phyloP scores from a whole-genome alignment of 2,113 vertebrate genomes.

The Rutilus rutilus region DNA sequence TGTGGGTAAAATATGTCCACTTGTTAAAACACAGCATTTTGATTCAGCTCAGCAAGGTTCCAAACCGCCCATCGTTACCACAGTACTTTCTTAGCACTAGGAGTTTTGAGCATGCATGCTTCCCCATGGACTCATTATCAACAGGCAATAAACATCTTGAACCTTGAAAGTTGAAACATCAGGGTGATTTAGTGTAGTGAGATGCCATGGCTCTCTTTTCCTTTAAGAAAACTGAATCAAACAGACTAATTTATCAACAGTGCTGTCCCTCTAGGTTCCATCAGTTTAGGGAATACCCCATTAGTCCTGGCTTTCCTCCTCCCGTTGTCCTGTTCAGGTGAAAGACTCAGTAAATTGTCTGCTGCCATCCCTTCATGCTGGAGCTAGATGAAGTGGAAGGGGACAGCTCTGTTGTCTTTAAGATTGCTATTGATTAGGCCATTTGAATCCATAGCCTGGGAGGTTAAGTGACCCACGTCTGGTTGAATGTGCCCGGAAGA shows the following conservation, averaged over 20 bases:
- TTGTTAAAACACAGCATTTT: not conserved
- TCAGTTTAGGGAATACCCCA: conserved; percentile 61
- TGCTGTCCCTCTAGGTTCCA: conserved; percentile 58
- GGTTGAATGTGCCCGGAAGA: conserved; percentile 53
- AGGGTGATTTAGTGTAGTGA: conserved; percentile 18
- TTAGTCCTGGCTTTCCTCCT: conserved; percentile 59
- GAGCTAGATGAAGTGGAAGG: conserved; percentile 65
- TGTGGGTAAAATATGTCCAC: not conserved
- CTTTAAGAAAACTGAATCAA: conserved; percentile 25
- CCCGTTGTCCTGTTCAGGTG: conserved; percentile 64
- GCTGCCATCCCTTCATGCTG: conserved; percentile 57
- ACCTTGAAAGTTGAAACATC: conserved; percentile 36
- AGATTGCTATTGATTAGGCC: conserved; percentile 73
- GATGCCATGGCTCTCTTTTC: not conserved
- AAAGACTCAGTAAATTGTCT: conserved; percentile 67
- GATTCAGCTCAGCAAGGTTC: not conserved
- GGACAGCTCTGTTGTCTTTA: conserved; percentile 64
- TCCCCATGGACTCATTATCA: conserved; percentile 19
- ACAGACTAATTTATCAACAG: conserved; percentile 56
- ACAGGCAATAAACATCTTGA: not conserved
- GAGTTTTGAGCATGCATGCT: not conserved
- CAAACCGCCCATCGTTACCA: too few relatives aligned
- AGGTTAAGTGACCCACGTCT: conserved; percentile 63
- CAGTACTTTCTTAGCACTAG: not conserved
- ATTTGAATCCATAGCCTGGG: conserved; percentile 66